Evolutionary conservation across 2,888 invertebrate species (phyloP), one percentile per base, ranked within the genome.

Genomic region (Morpho helenor): DNA sequence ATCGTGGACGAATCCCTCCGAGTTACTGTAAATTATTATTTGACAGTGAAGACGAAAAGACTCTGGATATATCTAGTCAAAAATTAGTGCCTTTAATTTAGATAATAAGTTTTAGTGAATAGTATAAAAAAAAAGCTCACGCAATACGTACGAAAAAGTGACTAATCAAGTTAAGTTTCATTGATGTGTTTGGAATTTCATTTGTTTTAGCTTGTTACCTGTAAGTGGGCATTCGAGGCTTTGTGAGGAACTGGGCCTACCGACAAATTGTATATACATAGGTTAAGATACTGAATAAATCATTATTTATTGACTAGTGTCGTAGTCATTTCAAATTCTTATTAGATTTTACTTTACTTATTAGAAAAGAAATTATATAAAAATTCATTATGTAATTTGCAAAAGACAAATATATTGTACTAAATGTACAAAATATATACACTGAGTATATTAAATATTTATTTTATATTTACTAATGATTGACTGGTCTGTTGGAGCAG

Each of bases 61-160:
- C 89, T 89, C 77, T 82, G 67, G 77, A 79, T 80, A 76, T 79
- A 76, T 90, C 90, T 90, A 90, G 90, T 90, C 90, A 90, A 83
- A 78, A 73, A 72, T 69, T 84, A 87, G 89, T 89, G 89, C 87
- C 87, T 88, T 88, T 81, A 72, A 62, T 53, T 56, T 56, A 59
- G 40, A 16, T 52, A 9, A 42, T 56, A 59, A 47, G 51, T 59
- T 48, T 49, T 59, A 58, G 49, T 52, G 45, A 49, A 49, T 57
- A 58, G 39, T 44, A 58, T 16, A 52, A 72, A 68, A 61, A 70
- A 71, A 73, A 66, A 68, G 68, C 65, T 65, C 73, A 78, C 45
- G 40, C 47, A 49, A 62, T 31, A 44, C 45, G 39, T 52, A 40
- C 8, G 44, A 23, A 49, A 44, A 61, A 58, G 61, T 59, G 61